Base-by-base conservation (phyloP, 2,113 vertebrate species). In the Genyomyrus donnyi region DNA sequence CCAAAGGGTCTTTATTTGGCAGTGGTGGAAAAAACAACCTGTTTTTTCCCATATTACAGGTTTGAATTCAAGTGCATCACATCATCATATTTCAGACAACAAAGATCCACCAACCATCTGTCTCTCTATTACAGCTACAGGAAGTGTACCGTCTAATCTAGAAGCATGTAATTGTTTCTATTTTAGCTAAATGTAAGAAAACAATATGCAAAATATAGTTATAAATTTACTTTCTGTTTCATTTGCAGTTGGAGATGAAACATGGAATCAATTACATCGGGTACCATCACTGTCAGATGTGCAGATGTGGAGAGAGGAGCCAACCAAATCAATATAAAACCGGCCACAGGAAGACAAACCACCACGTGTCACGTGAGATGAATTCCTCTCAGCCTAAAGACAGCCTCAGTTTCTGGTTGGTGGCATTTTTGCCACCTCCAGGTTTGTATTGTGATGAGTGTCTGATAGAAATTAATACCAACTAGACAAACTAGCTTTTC, bases 161-260 rank as follows among this genome's bases (percentile, higher is more conserved):
- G 74, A 83, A 53, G 56, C 31, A 24, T 56, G 19, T 52, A 39
- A 89, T 56, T 49, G 27, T 24, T 74, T 80, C 39, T 89, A 80
- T 77, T 84, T 83, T 52, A 58, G 49, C 49, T 11, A n/a, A 35
- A 24, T 56, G 84, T 53, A 56, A 4, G 24, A 50, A 35, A 39
- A 53, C n/a, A 21, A 66, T 24, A 10, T 50, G 21, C 66, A 24
- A 49, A 6, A 52, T 39, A 80, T 35, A 80, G n/a, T 10, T 48
- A 62, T 46, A 21, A 45, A 24, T 88, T 66, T 24, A 8, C 53
- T 88, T 19, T 66, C 24, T 46, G 19, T 48, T 56, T 45, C 27
- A 89, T 89, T 84, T 89, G 42, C n/a, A 74, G 74, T 53, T 53
- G 6, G 42, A 53, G 52, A 85, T 21, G 19, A 70, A 84, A 84